Percentiles rank a stretch among this genome's conserved stretches.
These are phyloP conservation scores for Pterostichus niger DNA, from an alignment of 2,888 invertebrate species.

Conservation along the genomic window DNA sequence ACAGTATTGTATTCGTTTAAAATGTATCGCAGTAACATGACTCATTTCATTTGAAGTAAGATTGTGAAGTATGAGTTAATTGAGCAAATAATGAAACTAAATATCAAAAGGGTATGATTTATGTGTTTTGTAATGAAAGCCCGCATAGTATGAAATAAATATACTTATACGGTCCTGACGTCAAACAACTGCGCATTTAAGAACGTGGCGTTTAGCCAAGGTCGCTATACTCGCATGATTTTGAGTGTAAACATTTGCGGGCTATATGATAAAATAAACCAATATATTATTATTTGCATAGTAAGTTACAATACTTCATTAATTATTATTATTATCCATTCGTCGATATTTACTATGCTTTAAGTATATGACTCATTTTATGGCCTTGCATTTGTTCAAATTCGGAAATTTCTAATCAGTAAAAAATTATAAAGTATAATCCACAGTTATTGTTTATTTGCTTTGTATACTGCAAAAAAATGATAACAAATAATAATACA, in stretches of 20 bases:
- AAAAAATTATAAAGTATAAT: too few relatives aligned
- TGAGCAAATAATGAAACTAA: neutral
- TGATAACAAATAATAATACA: neutral
- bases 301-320: too few relatives aligned
- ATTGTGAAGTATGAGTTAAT: neutral
- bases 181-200: conserved; percentile 59
- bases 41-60: neutral
- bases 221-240: conserved; percentile 45
- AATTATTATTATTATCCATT: neutral
- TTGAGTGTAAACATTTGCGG: conserved; percentile 27
- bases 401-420: too few relatives aligned
- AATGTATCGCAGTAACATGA: neutral
- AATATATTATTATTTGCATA: conserved; percentile 15
- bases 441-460: neutral
- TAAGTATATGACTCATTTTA: too few relatives aligned
- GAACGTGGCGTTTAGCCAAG: conserved; percentile 63
- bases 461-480: neutral
- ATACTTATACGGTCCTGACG: conserved; percentile 51
- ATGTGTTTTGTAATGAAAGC: conserved; percentile 8
- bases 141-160: conserved; percentile 28
- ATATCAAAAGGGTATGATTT: conserved; percentile 3
- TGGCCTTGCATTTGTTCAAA: neutral
- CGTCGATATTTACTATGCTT: neutral
- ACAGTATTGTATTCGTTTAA: conserved; percentile 4
- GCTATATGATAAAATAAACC: conserved; percentile 43